Conservation (phyloP, 1,140 invertebrate genomes). For the Babylonia areolata region DNA sequence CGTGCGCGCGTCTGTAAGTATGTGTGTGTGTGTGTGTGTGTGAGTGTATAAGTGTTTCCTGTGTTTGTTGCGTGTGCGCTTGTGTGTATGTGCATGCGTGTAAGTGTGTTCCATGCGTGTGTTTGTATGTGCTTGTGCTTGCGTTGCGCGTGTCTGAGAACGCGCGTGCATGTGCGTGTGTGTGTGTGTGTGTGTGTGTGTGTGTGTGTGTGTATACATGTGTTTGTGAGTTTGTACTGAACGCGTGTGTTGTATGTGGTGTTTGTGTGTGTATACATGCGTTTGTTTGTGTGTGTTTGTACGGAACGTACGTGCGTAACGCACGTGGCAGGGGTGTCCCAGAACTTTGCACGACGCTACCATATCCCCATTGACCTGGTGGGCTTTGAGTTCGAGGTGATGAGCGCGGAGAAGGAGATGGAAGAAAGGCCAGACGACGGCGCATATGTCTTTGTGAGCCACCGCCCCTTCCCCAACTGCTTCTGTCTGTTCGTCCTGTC, state of each 20-base stretch:
- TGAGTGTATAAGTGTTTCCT: too few species aligned
- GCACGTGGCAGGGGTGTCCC: conserved; percentile 76
- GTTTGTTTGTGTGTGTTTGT: not conserved
- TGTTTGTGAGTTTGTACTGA: not conserved
- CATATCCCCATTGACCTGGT: conserved; percentile 75
- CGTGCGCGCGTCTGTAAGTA: too few species aligned
- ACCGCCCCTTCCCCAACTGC: too few species aligned
- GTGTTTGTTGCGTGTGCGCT: not conserved
- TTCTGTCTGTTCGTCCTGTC: too few species aligned
- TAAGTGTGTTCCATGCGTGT: too few species aligned
- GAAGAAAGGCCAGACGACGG: conserved; percentile 74
- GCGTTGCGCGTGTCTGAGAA: too few species aligned
- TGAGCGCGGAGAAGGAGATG: conserved; percentile 62
- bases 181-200: not conserved
- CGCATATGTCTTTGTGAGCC: conserved; percentile 75
- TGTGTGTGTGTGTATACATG: not conserved
- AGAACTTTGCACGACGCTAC: conserved; percentile 77
- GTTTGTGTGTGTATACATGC: not conserved
- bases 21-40: not conserved
- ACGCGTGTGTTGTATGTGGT: not conserved
- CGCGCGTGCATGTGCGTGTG: not conserved
- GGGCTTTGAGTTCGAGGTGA: conserved; percentile 75
- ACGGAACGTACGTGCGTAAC: not conserved
- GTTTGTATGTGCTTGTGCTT: too few species aligned
- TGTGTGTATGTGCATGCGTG: not conserved